Evolutionary conservation across 2,797 vertebrate genomes (phyloP).

Genomic region (Etheostoma perlongum): DNA sequence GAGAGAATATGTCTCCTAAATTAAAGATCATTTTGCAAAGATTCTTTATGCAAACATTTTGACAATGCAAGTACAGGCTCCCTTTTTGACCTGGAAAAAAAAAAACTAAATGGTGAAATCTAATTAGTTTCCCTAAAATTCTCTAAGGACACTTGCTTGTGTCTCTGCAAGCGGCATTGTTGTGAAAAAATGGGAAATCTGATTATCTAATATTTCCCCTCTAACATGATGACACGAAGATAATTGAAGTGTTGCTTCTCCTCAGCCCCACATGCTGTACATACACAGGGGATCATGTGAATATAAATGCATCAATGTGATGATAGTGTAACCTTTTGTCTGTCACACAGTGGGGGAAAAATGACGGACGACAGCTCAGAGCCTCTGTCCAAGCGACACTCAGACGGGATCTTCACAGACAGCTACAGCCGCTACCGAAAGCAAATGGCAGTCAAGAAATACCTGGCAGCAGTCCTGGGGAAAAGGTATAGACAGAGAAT

Average conservation of each 20-base stretch:
- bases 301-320: constrained; percentile 15
- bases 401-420: constrained; percentile 99
- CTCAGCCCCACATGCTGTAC: constrained; percentile 37
- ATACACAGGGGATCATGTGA: constrained; percentile 18
- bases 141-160: constrained; percentile 8
- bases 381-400: constrained; percentile 96
- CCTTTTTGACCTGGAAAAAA: not conserved
- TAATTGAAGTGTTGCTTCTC: not conserved
- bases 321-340: constrained; percentile 39
- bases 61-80: not conserved
- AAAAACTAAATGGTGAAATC: not conserved
- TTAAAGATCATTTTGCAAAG: not conserved
- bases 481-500: constrained; percentile 99
- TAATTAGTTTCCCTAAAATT: not conserved
- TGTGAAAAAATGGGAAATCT: constrained; percentile 4
- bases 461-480: constrained; percentile 97
- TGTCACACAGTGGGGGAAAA: constrained; percentile 76
- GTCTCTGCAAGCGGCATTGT: constrained; percentile 8
- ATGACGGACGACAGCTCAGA: constrained; percentile 89
- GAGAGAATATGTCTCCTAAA: not conserved
- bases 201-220: constrained; percentile 2
- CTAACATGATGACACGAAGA: constrained; percentile 16
- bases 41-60: not conserved
- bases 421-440: constrained; percentile 99
- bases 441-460: constrained; percentile 99